Evolutionary conservation across 2,113 vertebrate genomes (phyloP), one percentile per base, ranked within the genome.

Genomic region (Solea solea): DNA sequence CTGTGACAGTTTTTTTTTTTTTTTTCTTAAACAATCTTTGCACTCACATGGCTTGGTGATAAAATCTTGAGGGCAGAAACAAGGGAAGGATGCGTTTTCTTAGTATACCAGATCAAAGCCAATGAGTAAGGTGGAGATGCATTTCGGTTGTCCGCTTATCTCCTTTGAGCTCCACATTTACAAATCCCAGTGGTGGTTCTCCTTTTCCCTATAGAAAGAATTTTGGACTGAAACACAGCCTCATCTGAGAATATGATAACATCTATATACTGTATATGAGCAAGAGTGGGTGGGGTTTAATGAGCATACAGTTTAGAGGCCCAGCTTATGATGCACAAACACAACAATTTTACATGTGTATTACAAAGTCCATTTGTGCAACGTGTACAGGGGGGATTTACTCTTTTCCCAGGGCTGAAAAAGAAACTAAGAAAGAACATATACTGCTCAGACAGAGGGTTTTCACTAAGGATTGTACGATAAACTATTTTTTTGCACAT

Each of bases 1-100:
- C 56, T 54, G 21, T 39, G 40, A 78, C 60, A 57, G 40, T n/a
- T 73, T 41, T 48, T 10, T 46, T 10, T 7, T 7, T 13, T 55
- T 58, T 27, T 41, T 45, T 11, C n/a, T n/a, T n/a, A n/a, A n/a
- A 3, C 1, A 40, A 45, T 3, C 28, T 58, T 7, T 28, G 28
- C 40, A 45, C 52, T 62, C 44, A 42, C 12, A 84, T 42, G 46
- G 64, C n/a, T n/a, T n/a, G 11, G 42, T 64, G 79, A 84, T 78
- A 72, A 28, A 9, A 83, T 83, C 66, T 67, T 5, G 39, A 64
- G 57, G 52, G 48, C 46, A 63, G 73, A 80, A 87, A 81, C 48
- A 11, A 51, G 39, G 77, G 84, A 89, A 88, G 82, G 85, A 89
- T 73, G 72, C 50, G 60, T 78, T 84, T 84, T 88, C 82, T 9